Evolutionary conservation across 2,797 vertebrate genomes (phyloP).

Genomic region (Merluccius polli): DNA sequence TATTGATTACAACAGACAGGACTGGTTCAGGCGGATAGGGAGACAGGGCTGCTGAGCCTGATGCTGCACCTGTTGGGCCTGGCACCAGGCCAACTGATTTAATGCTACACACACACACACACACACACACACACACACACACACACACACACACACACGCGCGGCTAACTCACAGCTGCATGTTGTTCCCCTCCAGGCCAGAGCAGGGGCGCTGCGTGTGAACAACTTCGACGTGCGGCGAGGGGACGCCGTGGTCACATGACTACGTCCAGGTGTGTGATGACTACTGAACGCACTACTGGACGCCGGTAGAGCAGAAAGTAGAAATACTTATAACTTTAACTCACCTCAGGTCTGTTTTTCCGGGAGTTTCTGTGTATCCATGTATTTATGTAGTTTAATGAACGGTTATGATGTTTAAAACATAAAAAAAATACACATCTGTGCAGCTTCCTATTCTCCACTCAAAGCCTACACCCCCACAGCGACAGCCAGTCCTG

Average conservation of each 20-base stretch:
- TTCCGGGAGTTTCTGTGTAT: background rate
- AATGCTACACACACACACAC: background rate
- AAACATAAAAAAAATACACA: background rate
- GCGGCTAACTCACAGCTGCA: background rate
- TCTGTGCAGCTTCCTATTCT: background rate
- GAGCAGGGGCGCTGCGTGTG: slow-evolving; percentile 65
- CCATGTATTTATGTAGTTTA: background rate
- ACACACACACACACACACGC: too few relatives aligned
- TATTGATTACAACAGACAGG: too few relatives aligned
- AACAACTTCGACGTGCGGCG: slow-evolving; percentile 62
- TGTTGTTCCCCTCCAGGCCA: slow-evolving; percentile 38
- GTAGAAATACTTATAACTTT: background rate
- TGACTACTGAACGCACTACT: slow-evolving; percentile 27
- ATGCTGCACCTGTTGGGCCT: too few relatives aligned
- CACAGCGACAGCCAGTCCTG: background rate
- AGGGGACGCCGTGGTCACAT: slow-evolving; percentile 66
- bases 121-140: slow-evolving; percentile 1
- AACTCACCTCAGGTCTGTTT: too few relatives aligned
- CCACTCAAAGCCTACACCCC: background rate
- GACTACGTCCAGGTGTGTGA: slow-evolving; percentile 71
- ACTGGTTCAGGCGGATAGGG: too few relatives aligned
- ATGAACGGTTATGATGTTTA: background rate
- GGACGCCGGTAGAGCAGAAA: background rate
- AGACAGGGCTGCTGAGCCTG: too few relatives aligned
- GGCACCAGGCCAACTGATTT: too few relatives aligned